A percentile compares a stretch with the other conserved stretches of the same genome.
Conservation (phyloP, 2,113 vertebrate species). For the Eonycteris spelaea region DNA sequence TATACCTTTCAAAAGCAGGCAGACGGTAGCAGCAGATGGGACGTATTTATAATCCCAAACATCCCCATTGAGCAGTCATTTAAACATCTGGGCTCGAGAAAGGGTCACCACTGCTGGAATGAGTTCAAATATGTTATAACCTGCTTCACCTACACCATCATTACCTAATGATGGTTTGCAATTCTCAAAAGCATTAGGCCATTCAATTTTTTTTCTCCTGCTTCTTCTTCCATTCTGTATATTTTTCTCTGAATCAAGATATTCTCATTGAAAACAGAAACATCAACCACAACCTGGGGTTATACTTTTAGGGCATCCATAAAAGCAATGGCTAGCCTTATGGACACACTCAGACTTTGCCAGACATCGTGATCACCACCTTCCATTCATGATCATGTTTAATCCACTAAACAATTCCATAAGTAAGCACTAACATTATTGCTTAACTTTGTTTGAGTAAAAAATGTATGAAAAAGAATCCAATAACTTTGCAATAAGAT, state of each 20-base stretch:
- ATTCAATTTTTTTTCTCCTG: not conserved
- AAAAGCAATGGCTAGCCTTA: not conserved
- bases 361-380: not conserved
- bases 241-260: not conserved
- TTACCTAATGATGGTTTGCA: not conserved
- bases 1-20: constrained; percentile 36
- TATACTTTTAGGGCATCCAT: not conserved
- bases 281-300: not conserved
- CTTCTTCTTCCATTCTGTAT: not conserved
- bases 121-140: constrained; percentile 49
- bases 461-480: not conserved
- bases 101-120: constrained; percentile 46
- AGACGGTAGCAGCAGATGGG: constrained; percentile 63
- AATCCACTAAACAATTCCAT: not conserved
- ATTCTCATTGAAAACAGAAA: not conserved
- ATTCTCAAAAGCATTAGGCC: not conserved
- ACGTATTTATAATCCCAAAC: constrained; percentile 53
- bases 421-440: not conserved
- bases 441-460: not conserved
- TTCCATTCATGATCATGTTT: not conserved
- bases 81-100: constrained; percentile 64
- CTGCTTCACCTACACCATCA: not conserved
- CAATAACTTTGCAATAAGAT: not conserved
- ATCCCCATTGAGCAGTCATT: constrained; percentile 40
- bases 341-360: not conserved